phyloP scores from a whole-genome alignment of 2,797 vertebrate species.

The Aeoliscus strigatus region DNA sequence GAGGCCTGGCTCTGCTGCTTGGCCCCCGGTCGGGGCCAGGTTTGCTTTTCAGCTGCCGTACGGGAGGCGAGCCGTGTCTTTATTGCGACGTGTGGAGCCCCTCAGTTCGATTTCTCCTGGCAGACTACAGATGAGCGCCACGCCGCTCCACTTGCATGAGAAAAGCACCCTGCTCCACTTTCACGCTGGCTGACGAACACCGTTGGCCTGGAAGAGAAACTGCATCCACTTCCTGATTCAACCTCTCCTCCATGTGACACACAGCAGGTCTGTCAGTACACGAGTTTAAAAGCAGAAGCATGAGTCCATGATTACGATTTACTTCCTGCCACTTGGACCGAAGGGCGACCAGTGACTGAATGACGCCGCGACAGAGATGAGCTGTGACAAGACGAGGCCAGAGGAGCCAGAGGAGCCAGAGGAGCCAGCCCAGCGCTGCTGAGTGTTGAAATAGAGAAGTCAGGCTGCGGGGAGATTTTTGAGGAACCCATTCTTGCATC shows the following conservation, averaged over 20 bases:
- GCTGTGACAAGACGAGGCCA: slow-evolving; percentile 40
- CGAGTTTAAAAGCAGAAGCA: too few relatives aligned
- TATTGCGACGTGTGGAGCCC: slow-evolving; percentile 45
- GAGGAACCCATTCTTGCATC: slow-evolving; percentile 58
- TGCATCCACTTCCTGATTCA: too few relatives aligned
- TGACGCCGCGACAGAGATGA: slow-evolving; percentile 34
- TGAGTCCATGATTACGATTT: too few relatives aligned
- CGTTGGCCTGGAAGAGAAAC: too few relatives aligned
- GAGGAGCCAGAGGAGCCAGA: slow-evolving; percentile 23
- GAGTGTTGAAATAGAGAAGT: slow-evolving; percentile 63
- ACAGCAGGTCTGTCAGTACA: too few relatives aligned
- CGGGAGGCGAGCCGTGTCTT: slow-evolving; percentile 42
- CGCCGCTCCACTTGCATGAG: slow-evolving; percentile 49
- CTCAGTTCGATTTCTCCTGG: slow-evolving; percentile 30
- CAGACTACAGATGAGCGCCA: slow-evolving; percentile 62
- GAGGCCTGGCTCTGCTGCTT: slow-evolving; percentile 22
- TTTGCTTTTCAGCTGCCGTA: slow-evolving; percentile 55
- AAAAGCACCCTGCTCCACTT: slow-evolving; percentile 56
- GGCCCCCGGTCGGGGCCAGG: slow-evolving; percentile 46
- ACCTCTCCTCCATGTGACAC: too few relatives aligned
- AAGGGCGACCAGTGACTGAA: slow-evolving; percentile 33
- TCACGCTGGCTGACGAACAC: too few relatives aligned
- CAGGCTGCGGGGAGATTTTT: slow-evolving; percentile 51
- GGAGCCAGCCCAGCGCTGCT: too few relatives aligned
- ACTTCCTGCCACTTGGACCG: slow-evolving; percentile 22